phyloP scores from a whole-genome alignment of 2,113 vertebrate genomes.

The Phoenicopterus ruber region DNA sequence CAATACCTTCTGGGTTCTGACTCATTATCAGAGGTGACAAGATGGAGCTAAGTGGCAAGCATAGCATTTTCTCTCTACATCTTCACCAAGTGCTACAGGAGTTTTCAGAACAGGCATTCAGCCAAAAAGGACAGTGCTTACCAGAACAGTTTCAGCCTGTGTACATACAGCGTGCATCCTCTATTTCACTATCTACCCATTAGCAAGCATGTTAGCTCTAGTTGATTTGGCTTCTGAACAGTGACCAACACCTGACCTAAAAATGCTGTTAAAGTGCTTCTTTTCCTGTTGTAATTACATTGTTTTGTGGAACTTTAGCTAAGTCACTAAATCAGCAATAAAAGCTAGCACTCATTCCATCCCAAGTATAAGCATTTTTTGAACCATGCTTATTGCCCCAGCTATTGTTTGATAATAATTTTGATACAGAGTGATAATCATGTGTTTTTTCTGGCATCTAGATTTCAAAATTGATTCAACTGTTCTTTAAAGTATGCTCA shows the following conservation, averaged over 20 bases:
- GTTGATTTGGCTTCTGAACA: not conserved
- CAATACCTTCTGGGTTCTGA: not conserved
- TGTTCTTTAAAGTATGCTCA: not conserved
- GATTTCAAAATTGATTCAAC: not conserved
- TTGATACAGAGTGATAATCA: not conserved
- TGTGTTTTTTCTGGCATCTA: not conserved
- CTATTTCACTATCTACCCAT: not conserved
- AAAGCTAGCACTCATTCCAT: not conserved
- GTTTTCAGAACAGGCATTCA: not conserved
- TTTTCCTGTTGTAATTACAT: not conserved
- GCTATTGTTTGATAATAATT: not conserved
- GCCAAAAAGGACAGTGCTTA: not conserved
- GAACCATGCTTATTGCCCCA: not conserved
- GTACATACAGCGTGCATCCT: not conserved
- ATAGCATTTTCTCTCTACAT: not conserved
- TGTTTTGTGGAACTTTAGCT: not conserved
- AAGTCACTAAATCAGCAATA: not conserved
- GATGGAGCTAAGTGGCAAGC: not conserved
- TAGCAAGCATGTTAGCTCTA: not conserved
- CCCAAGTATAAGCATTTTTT: not conserved
- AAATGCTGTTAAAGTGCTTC: not conserved
- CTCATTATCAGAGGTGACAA: not conserved
- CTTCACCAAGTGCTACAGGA: not conserved
- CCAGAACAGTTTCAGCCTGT: not conserved
- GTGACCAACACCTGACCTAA: not conserved